phyloP scores from a whole-genome alignment of 2,888 invertebrate species.

The Dryococelus australis region DNA sequence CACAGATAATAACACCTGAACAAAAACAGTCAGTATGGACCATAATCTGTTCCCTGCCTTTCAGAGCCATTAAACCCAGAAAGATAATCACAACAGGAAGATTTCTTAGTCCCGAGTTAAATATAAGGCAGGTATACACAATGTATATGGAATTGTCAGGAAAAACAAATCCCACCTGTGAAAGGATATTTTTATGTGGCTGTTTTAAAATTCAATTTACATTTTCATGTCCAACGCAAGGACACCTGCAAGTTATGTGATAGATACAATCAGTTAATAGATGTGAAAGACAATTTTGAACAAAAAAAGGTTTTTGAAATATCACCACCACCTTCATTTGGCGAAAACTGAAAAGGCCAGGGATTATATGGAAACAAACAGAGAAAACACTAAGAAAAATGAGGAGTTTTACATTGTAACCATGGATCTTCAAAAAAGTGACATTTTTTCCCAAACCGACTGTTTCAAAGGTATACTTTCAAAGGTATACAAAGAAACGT shows the following conservation, averaged over 20 bases:
- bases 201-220: slow-evolving; percentile 27
- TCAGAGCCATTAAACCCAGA: slow-evolving; percentile 24
- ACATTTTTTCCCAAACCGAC: slow-evolving; percentile 27
- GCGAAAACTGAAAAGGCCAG: background rate
- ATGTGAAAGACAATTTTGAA: background rate
- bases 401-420: background rate
- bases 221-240: background rate
- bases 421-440: slow-evolving; percentile 19
- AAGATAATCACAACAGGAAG: slow-evolving; percentile 27
- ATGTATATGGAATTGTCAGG: background rate
- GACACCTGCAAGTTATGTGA: slow-evolving; percentile 30
- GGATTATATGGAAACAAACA: background rate
- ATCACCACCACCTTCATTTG: background rate
- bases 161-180: background rate
- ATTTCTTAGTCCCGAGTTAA: slow-evolving; percentile 28
- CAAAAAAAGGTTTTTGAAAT: background rate
- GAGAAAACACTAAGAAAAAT: background rate
- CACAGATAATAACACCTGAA: background rate
- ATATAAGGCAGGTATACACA: slow-evolving; percentile 21
- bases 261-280: background rate
- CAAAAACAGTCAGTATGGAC: background rate
- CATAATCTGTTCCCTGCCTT: slow-evolving; percentile 11
- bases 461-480: slow-evolving; percentile 23
- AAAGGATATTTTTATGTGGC: background rate
- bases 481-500: slow-evolving; percentile 21